A percentile compares a stretch with the other conserved stretches of the same genome.
phyloP scores from a whole-genome alignment of 2,113 vertebrate species.

The Sigmodon hispidus region DNA sequence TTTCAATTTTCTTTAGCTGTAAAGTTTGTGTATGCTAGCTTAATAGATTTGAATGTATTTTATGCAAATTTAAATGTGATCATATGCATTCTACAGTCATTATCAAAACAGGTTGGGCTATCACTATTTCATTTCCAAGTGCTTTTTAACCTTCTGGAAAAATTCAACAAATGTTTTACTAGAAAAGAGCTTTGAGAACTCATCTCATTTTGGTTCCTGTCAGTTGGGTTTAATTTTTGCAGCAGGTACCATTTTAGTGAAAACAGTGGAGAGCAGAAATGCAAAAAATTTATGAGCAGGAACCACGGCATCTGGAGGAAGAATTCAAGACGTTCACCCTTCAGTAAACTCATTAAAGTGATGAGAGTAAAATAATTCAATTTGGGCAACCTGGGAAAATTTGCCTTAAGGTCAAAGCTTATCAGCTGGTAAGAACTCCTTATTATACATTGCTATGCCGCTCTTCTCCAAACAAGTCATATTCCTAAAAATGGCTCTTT shows the following conservation, averaged over 20 bases:
- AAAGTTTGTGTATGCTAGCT: conserved; percentile 53
- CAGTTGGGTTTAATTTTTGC: conserved; percentile 75
- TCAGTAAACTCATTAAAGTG: conserved; percentile 74
- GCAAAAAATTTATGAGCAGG: conserved; percentile 77
- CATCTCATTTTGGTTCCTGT: conserved; percentile 68
- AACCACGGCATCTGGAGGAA: conserved; percentile 76
- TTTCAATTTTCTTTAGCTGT: conserved; percentile 81
- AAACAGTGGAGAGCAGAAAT: conserved; percentile 67
- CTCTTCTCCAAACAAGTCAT: conserved; percentile 34
- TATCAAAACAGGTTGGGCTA: conserved; percentile 75
- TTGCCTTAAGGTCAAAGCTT: conserved; percentile 77
- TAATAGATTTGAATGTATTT: conserved; percentile 59
- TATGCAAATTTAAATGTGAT: conserved; percentile 67
- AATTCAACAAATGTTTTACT: conserved; percentile 68
- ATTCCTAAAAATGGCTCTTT: conserved; percentile 38
- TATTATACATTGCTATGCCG: neutral
- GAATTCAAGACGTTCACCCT: conserved; percentile 49
- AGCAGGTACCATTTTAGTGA: conserved; percentile 70
- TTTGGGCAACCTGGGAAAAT: conserved; percentile 61
- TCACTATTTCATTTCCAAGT: conserved; percentile 75
- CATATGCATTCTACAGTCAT: conserved; percentile 54
- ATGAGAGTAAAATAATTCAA: conserved; percentile 62
- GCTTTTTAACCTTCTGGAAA: conserved; percentile 79
- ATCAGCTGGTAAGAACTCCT: conserved; percentile 67
- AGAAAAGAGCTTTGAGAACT: conserved; percentile 55